phyloP scores from a whole-genome alignment of 2,113 vertebrate genomes.

The Hemichromis elongatus region DNA sequence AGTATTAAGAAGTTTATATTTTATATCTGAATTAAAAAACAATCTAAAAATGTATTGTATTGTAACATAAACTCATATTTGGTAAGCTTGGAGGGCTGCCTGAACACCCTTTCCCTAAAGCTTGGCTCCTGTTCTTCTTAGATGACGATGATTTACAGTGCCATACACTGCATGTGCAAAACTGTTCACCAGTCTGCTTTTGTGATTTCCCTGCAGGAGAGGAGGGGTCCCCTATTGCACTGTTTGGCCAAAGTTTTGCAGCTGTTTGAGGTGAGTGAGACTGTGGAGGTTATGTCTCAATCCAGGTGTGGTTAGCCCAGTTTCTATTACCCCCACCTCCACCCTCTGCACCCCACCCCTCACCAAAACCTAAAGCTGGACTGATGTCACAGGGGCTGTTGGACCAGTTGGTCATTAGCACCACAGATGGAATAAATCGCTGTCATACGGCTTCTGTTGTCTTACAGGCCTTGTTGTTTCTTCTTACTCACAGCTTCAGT shows the following conservation, averaged over 20 bases:
- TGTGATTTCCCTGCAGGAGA: slow-evolving; percentile 65
- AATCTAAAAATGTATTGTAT: background rate
- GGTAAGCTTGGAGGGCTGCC: background rate
- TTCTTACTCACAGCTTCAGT: background rate
- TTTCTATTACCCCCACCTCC: slow-evolving; percentile 8
- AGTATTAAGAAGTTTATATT: too few species aligned
- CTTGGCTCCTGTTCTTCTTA: background rate
- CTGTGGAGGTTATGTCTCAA: background rate
- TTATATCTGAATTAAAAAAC: too few species aligned
- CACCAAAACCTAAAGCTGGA: background rate
- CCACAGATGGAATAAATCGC: background rate
- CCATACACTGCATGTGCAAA: background rate
- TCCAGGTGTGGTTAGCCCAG: background rate
- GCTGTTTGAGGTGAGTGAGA: slow-evolving; percentile 87
- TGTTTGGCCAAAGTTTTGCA: slow-evolving; percentile 89
- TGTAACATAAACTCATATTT: background rate
- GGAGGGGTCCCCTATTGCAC: slow-evolving; percentile 84
- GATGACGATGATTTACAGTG: background rate
- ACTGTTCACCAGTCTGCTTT: background rate
- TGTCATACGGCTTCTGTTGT: background rate
- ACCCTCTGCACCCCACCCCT: too few species aligned
- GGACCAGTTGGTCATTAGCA: background rate
- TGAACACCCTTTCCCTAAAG: background rate
- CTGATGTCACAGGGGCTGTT: background rate
- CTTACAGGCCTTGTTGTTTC: background rate